phyloP scores from a whole-genome alignment of 2,888 invertebrate genomes.

The Troides helena region DNA sequence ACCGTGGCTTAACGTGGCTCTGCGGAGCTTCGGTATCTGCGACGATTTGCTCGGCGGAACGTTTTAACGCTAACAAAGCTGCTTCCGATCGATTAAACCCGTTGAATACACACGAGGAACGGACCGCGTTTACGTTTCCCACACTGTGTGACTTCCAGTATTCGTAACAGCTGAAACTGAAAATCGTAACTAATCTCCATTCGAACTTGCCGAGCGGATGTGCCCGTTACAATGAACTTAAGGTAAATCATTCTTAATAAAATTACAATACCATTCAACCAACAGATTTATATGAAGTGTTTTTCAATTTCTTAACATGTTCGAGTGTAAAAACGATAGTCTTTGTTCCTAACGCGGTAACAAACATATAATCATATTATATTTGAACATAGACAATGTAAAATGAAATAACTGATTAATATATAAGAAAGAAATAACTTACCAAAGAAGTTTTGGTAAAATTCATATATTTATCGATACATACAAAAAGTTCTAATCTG shows the following conservation, averaged over 20 bases:
- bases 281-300: too few relatives aligned
- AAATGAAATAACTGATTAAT: too few relatives aligned
- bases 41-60: slow-evolving; percentile 23
- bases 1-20: slow-evolving; percentile 10
- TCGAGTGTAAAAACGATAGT: too few relatives aligned
- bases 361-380: too few relatives aligned
- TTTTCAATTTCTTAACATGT: too few relatives aligned
- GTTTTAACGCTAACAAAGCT: slow-evolving; percentile 28
- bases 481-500: too few relatives aligned
- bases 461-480: too few relatives aligned
- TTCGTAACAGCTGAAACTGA: slow-evolving; percentile 19
- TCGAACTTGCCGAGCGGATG: slow-evolving; percentile 4
- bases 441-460: too few relatives aligned
- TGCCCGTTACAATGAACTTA: slow-evolving; percentile 2
- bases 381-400: too few relatives aligned
- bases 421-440: too few relatives aligned
- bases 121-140: slow-evolving; percentile 23
- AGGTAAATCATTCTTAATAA: background rate
- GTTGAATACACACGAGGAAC: slow-evolving; percentile 28
- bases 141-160: slow-evolving; percentile 22
- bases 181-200: slow-evolving; percentile 21
- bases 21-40: slow-evolving; percentile 18
- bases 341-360: too few relatives aligned
- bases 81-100: slow-evolving; percentile 27
- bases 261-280: too few relatives aligned